Percentiles rank a stretch among this genome's conserved stretches.
Evolutionary conservation across 2,888 invertebrate genomes (phyloP).

Genomic region (Panzeria rudis): DNA sequence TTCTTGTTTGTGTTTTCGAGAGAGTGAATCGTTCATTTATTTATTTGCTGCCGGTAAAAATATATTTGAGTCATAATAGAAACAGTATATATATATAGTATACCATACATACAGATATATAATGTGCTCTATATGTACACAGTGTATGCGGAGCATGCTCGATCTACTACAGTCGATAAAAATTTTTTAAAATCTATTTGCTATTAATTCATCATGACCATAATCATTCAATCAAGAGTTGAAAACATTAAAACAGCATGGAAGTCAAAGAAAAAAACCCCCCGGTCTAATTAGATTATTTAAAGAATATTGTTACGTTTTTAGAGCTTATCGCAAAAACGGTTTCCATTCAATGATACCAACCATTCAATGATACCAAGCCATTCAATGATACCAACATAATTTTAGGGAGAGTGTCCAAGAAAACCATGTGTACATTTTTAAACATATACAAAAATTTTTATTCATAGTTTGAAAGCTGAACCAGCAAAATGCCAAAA

Average conservation of each 20-base stretch:
- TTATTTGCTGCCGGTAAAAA: slow-evolving; percentile 39
- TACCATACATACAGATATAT: background rate
- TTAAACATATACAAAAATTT: too few species aligned
- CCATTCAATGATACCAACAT: too few species aligned
- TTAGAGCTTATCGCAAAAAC: too few species aligned
- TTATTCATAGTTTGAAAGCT: too few species aligned
- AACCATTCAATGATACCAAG: too few species aligned
- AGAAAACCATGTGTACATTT: too few species aligned
- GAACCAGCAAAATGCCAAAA: too few species aligned
- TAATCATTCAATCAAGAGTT: background rate
- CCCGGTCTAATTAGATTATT: too few species aligned
- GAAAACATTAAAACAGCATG: too few species aligned
- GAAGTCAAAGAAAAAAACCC: background rate
- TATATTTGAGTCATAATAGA: slow-evolving; percentile 5
- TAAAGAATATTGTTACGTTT: too few species aligned
- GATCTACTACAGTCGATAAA: background rate
- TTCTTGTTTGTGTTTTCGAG: slow-evolving; percentile 14
- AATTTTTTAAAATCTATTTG: background rate
- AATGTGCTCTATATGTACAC: background rate
- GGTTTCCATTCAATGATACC: too few species aligned
- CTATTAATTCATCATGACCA: background rate
- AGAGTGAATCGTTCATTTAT: background rate
- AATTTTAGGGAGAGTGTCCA: too few species aligned
- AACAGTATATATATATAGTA: background rate
- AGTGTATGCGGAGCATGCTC: background rate